Evolutionary conservation across 2,113 vertebrate genomes (phyloP).

Genomic region (Sphaerodactylus townsendi): DNA sequence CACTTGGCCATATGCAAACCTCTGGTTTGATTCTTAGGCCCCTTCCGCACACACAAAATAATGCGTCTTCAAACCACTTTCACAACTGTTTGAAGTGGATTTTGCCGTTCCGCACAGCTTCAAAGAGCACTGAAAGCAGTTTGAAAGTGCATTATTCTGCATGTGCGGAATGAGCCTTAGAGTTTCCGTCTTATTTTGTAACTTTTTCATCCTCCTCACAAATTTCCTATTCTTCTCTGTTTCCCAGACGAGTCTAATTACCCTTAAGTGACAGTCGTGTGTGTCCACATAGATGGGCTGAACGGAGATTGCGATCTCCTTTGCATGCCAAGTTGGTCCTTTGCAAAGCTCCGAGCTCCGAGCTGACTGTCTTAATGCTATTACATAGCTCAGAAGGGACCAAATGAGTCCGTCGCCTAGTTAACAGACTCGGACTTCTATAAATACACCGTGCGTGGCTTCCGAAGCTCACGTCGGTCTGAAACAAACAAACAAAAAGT

Average conservation of each 20-base stretch:
- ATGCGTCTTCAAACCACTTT: no score
- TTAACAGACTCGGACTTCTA: slow-evolving; percentile 10
- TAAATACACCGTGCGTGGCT: slow-evolving; percentile 45
- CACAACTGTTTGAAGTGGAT: no score
- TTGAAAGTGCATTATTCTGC: no score
- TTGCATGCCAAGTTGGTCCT: slow-evolving; percentile 18
- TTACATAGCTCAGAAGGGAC: slow-evolving; percentile 21
- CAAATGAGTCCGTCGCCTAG: slow-evolving; percentile 44
- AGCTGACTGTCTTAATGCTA: slow-evolving; percentile 46
- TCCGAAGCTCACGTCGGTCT: slow-evolving; percentile 41
- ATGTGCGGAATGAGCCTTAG: no score
- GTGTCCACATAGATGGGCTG: not conserved
- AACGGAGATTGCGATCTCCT: not conserved
- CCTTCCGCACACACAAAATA: no score
- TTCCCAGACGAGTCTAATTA: not conserved
- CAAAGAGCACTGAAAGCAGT: no score
- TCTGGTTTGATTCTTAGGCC: slow-evolving; percentile 33
- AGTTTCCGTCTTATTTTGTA: slow-evolving; percentile 46
- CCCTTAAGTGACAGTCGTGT: not conserved
- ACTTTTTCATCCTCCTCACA: not conserved
- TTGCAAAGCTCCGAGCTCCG: slow-evolving; percentile 37
- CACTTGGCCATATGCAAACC: not conserved
- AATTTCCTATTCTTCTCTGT: not conserved
- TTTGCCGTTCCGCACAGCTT: no score
- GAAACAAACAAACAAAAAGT: slow-evolving; percentile 52